A percentile compares a stretch with the other conserved stretches of the same genome.
These are phyloP conservation scores for Maccullochella peelii DNA, from an alignment of 2,113 vertebrate species.

Conservation along the genomic window DNA sequence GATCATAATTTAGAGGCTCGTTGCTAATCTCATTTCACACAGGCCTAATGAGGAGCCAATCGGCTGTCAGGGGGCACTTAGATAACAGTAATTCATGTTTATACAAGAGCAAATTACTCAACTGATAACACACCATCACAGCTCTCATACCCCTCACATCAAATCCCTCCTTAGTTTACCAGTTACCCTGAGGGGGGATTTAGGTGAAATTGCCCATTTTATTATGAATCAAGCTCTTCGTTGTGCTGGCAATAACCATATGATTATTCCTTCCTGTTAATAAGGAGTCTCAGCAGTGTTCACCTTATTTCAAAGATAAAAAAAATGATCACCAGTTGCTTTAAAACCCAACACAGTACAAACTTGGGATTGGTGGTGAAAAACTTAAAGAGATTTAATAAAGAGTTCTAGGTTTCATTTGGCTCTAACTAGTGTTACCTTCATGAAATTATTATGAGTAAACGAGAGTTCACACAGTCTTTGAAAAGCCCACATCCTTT, in stretches of 20 bases:
- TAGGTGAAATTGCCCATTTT: slow-evolving; percentile 81
- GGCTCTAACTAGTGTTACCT: not conserved
- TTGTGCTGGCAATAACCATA: slow-evolving; percentile 74
- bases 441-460: not conserved
- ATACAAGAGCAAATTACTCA: slow-evolving; percentile 82
- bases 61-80: slow-evolving; percentile 79
- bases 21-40: slow-evolving; percentile 83
- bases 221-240: slow-evolving; percentile 77
- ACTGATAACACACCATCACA: slow-evolving; percentile 75
- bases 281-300: slow-evolving; percentile 46
- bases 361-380: not conserved
- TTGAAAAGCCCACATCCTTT: not conserved
- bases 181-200: slow-evolving; percentile 75
- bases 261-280: slow-evolving; percentile 68
- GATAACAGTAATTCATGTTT: slow-evolving; percentile 83
- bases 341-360: not conserved
- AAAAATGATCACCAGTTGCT: slow-evolving; percentile 30
- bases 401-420: not conserved
- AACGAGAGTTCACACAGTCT: not conserved
- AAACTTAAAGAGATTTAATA: slow-evolving; percentile 1
- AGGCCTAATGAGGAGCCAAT: slow-evolving; percentile 83
- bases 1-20: slow-evolving; percentile 80
- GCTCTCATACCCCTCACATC: slow-evolving; percentile 71
- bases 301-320: slow-evolving; percentile 23
- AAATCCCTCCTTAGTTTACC: slow-evolving; percentile 78